A percentile compares a stretch with the other conserved stretches of the same genome.
Conservation (phyloP, 1,140 invertebrate species). For the Zaprionus kolodkinae region DNA sequence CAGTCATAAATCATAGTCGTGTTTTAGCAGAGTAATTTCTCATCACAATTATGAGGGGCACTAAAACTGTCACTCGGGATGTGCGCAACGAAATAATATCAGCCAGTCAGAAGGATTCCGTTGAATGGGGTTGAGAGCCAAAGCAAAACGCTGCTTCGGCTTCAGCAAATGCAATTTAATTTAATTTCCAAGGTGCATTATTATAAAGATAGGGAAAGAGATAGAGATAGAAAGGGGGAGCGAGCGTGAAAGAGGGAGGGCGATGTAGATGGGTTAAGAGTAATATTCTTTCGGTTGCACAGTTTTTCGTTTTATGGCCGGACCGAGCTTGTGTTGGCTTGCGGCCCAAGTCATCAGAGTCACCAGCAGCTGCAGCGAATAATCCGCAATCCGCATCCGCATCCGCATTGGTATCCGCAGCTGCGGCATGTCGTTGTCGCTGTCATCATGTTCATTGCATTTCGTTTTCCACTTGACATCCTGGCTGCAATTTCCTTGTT, state of each 20-base stretch:
- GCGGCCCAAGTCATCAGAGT: slow-evolving; percentile 39
- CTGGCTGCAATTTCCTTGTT: slow-evolving; percentile 76
- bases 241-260: no score
- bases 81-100: background rate
- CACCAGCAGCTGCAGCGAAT: slow-evolving; percentile 6
- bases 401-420: slow-evolving; percentile 22
- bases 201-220: background rate
- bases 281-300: slow-evolving; percentile 28
- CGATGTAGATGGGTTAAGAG: background rate
- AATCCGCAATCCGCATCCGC: slow-evolving; percentile 23
- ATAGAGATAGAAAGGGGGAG: background rate
- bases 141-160: background rate
- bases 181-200: slow-evolving; percentile 63
- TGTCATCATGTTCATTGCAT: slow-evolving; percentile 65
- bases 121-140: background rate
- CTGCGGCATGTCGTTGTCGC: slow-evolving; percentile 41
- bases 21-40: background rate
- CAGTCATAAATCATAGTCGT: slow-evolving; percentile 1
- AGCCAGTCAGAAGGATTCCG: background rate
- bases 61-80: background rate
- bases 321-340: slow-evolving; percentile 25
- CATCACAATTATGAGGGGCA: slow-evolving; percentile 1
- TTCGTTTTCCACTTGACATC: slow-evolving; percentile 76
- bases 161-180: slow-evolving; percentile 54
- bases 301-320: slow-evolving; percentile 28